Evolutionary conservation across 2,113 vertebrate genomes (phyloP).

Genomic region (Terrapene triunguis): DNA sequence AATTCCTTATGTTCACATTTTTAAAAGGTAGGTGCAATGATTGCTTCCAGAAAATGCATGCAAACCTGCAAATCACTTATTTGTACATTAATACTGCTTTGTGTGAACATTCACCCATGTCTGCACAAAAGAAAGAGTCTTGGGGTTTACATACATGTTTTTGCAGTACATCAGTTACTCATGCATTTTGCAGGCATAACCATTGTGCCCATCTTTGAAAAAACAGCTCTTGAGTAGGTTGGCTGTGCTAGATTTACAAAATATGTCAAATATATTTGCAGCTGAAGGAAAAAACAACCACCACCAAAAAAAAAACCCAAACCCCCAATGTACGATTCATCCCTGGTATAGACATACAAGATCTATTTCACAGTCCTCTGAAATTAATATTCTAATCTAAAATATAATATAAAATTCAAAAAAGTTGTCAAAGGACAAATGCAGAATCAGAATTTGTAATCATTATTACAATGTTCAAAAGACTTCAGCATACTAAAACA

Average conservation of each 20-base stretch:
- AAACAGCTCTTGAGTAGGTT: not conserved
- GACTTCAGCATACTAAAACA: not conserved
- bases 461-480: not conserved
- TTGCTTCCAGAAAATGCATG: not conserved
- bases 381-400: not conserved
- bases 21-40: not conserved
- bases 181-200: not conserved
- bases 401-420: not conserved
- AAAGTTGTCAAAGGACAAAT: not conserved
- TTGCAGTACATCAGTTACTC: not conserved
- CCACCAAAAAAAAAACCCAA: not conserved
- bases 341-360: not conserved
- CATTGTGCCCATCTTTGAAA: not conserved
- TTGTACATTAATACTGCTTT: not conserved
- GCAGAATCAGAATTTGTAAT: not conserved
- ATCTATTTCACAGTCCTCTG: not conserved
- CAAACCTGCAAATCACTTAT: not conserved
- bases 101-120: not conserved
- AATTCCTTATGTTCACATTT: rapidly evolving
- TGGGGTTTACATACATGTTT: not conserved
- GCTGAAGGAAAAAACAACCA: not conserved
- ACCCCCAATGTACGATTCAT: not conserved
- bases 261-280: not conserved
- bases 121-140: not conserved
- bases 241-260: not conserved